A percentile compares a stretch with the other conserved stretches of the same genome.
These are phyloP conservation scores for Aurelia aurita complex sp. Pacific DNA, from an alignment of 30 jellyfish, hydroid and myxozoan species.

Conservation along the genomic window DNA sequence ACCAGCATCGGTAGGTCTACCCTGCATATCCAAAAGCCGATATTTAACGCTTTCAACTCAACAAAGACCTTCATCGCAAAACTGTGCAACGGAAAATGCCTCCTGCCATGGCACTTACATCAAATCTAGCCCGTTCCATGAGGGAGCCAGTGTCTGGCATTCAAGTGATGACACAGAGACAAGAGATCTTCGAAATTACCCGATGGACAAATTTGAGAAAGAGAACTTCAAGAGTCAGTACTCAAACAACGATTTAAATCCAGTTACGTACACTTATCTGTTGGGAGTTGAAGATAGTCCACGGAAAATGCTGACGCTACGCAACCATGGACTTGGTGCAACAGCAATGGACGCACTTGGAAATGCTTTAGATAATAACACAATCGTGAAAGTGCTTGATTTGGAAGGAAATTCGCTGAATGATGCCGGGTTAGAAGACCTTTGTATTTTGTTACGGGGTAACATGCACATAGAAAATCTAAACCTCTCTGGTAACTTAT, in stretches of 20 bases:
- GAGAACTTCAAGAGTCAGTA: conserved; percentile 16
- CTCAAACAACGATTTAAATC: conserved; percentile 8
- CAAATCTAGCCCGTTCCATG: too few relatives aligned
- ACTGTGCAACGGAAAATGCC: too few relatives aligned
- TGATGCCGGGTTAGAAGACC: conserved; percentile 56
- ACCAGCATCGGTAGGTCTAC: conserved; percentile 46
- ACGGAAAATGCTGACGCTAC: conserved; percentile 18
- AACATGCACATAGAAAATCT: conserved; percentile 29
- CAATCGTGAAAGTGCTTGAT: conserved; percentile 48
- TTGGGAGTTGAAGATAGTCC: conserved; percentile 59
- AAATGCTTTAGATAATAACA: conserved; percentile 35
- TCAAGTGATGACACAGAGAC: background rate
- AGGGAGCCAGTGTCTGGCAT: background rate
- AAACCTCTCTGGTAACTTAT: conserved; percentile 32
- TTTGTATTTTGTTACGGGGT: conserved; percentile 53
- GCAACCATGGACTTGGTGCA: conserved; percentile 57
- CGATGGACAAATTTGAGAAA: conserved; percentile 41
- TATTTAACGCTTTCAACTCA: background rate
- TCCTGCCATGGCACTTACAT: too few relatives aligned
- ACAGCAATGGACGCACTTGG: conserved; percentile 11
- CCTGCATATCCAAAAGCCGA: conserved; percentile 24
- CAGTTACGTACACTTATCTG: conserved; percentile 55
- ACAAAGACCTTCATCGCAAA: conserved; percentile 12
- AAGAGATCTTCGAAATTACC: conserved; percentile 12
- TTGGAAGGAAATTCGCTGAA: conserved; percentile 48